phyloP scores from a whole-genome alignment of 2,797 vertebrate species.

The Channa striata region DNA sequence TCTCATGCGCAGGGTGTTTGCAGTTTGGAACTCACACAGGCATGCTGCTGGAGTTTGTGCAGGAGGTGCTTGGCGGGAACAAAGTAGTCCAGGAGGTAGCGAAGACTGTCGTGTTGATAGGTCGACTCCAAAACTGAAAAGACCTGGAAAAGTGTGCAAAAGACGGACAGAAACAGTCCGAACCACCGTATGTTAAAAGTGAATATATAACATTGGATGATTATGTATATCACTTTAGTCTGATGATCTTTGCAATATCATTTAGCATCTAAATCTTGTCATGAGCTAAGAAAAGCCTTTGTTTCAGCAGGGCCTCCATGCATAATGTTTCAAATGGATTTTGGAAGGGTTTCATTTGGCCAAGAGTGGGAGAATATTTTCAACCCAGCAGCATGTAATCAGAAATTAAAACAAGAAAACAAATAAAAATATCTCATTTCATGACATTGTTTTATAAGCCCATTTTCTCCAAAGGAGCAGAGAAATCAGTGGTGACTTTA shows the following conservation, averaged over 20 bases:
- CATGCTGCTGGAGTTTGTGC: slow-evolving; percentile 87
- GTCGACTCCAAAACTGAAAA: slow-evolving; percentile 88
- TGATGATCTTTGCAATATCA: neutral
- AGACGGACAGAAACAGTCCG: neutral
- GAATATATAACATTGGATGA: neutral
- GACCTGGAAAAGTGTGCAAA: slow-evolving; percentile 69
- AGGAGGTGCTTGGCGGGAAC: slow-evolving; percentile 88
- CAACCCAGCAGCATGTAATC: slow-evolving; percentile 49
- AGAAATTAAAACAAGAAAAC: slow-evolving; percentile 35
- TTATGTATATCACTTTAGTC: neutral
- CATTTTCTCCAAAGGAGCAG: slow-evolving; percentile 17
- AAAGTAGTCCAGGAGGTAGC: slow-evolving; percentile 88
- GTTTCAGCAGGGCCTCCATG: no score
- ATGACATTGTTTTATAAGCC: slow-evolving; percentile 13
- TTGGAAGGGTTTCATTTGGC: slow-evolving; percentile 32
- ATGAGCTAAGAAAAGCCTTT: slow-evolving; percentile 16
- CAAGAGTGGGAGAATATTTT: slow-evolving; percentile 37
- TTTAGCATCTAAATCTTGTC: neutral
- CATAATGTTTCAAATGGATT: slow-evolving; percentile 53
- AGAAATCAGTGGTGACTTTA: slow-evolving; percentile 7
- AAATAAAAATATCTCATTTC: slow-evolving; percentile 15
- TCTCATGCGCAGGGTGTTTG: slow-evolving; percentile 22
- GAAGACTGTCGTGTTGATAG: slow-evolving; percentile 88
- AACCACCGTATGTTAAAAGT: no score
- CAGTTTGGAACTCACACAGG: slow-evolving; percentile 81